These are phyloP conservation scores for Bugula neritina DNA, from an alignment of 2,888 invertebrate genomes.

Conservation along the genomic window DNA sequence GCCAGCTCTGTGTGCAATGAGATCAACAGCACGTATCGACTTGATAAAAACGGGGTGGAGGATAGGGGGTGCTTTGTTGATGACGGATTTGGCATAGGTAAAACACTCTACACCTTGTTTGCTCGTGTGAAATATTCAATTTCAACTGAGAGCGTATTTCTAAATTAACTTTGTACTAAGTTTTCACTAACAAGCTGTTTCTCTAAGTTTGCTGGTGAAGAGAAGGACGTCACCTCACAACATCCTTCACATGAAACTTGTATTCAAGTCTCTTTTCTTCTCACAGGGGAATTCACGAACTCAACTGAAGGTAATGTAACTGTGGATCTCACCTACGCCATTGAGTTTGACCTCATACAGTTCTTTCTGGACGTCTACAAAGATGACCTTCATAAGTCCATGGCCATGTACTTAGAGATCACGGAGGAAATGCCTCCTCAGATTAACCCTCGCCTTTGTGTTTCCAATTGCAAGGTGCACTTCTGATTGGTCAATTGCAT, in stretches of 20 bases:
- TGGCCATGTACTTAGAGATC: background rate
- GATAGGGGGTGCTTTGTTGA: constrained; percentile 3
- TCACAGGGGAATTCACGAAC: constrained; percentile 4
- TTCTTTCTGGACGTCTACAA: background rate
- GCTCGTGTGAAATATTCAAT: too few species aligned
- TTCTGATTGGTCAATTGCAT: too few species aligned
- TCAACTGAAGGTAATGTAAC: background rate
- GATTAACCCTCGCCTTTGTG: constrained; percentile 11
- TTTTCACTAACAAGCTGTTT: too few species aligned
- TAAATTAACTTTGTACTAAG: too few species aligned
- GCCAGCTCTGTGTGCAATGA: background rate
- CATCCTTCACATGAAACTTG: too few species aligned
- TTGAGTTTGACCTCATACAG: background rate
- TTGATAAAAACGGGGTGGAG: background rate
- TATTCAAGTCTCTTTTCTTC: too few species aligned
- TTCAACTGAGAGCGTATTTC: too few species aligned
- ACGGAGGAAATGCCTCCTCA: background rate
- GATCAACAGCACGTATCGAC: background rate
- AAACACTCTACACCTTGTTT: background rate
- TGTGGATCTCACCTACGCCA: background rate
- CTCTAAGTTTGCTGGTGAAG: too few species aligned
- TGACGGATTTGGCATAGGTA: background rate
- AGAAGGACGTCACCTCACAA: too few species aligned
- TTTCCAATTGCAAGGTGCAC: constrained; percentile 26
- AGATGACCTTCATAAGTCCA: too few species aligned